Base-by-base conservation (phyloP, 2,888 invertebrate species). In the Sarcophaga rosellei region DNA sequence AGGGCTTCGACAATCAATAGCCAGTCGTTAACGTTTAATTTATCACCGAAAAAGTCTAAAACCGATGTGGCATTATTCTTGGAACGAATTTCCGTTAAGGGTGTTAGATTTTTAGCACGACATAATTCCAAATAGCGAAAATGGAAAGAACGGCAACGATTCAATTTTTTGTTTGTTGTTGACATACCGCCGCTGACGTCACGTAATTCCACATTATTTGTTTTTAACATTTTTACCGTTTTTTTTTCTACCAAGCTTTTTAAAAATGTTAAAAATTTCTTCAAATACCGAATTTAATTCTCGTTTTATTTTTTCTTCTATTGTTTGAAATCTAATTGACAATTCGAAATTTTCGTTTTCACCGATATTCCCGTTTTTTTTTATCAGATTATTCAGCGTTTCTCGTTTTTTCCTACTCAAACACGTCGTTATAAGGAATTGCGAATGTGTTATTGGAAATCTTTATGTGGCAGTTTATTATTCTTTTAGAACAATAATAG, bases 1-100 rank as follows among this genome's bases (percentile, higher is more conserved):
- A 97, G 92, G 0, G 97, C 96, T 89, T 96, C 96, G 73, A 96
- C 93, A 70, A 97, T 95, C 1, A 97, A 95, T 47, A 95, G 94
- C 97, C 97, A 97, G 88, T 97, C 97, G 85, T 94, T 95, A 86
- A 96, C 95, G 90, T 95, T 96, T 73, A 97, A 94, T 88, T 96
- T 95, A 90, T 97, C 97, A 74, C 95, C 96, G 88, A 95, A 95
- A 89, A 97, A 96, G 88, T 97, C 97, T 85, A 96, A 89, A 62
- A 94, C 92, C 72, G 95, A 94, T 21, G 94, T 94, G 79, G 94
- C 94, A 65, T 93, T 92, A 11, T 91, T 89, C 81, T 92, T 93
- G 17, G 89, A 85, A 59, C 92, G 92, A 15, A 93, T 90, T 23
- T 92, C 92, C 0, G 90, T 75, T 23, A 91, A 76, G 0, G 93